Evolutionary conservation across 2,113 vertebrate genomes (phyloP).

Genomic region (Grantiella picta): DNA sequence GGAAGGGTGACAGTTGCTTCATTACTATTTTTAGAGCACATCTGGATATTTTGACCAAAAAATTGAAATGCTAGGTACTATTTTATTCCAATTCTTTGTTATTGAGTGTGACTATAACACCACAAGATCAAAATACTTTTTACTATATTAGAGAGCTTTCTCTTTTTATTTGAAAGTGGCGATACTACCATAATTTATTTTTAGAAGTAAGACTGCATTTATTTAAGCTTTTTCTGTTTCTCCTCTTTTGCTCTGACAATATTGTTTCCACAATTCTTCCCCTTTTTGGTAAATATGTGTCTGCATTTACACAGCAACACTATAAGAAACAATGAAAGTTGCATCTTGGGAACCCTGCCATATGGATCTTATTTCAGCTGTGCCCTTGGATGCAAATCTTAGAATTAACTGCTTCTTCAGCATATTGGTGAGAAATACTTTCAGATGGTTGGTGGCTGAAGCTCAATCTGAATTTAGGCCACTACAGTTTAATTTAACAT

Average conservation of each 20-base stretch:
- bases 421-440: background rate
- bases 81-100: background rate
- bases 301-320: background rate
- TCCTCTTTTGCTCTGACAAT: background rate
- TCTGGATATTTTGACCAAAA: background rate
- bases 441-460: background rate
- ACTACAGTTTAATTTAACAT: background rate
- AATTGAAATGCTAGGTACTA: background rate
- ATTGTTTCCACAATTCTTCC: background rate
- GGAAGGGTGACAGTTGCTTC: background rate
- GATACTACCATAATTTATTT: background rate
- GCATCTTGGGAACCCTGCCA: background rate
- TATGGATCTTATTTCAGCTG: background rate
- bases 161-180: background rate
- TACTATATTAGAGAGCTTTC: background rate
- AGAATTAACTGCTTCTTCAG: background rate
- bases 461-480: background rate
- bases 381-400: background rate
- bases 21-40: background rate
- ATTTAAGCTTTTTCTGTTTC: background rate
- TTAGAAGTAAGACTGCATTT: background rate
- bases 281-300: background rate
- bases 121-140: background rate
- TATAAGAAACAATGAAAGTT: background rate
- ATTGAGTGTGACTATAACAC: background rate